phyloP scores from a whole-genome alignment of 2,888 invertebrate genomes.

The Melanophora roralis region DNA sequence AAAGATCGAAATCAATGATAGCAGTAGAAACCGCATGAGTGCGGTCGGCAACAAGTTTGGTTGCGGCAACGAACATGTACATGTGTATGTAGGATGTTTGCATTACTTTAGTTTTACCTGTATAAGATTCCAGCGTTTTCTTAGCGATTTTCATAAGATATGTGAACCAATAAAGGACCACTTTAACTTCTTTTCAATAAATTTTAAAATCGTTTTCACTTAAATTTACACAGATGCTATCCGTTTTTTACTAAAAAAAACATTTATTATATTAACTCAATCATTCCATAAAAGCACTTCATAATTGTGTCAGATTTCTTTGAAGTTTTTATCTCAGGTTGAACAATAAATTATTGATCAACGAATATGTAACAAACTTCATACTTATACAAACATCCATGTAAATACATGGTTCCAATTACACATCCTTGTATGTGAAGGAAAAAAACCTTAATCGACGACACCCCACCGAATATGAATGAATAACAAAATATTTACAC shows the following conservation, averaged over 20 bases:
- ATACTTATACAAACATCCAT: neutral
- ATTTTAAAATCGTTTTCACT: too few species aligned
- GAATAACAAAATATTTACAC: constrained; percentile 44
- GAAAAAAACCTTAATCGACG: neutral
- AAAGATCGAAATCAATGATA: too few species aligned
- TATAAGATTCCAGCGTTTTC: too few species aligned
- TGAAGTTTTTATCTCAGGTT: neutral
- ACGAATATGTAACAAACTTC: neutral
- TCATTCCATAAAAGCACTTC: neutral
- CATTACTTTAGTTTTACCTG: too few species aligned
- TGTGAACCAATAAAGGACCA: too few species aligned
- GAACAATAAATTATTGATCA: constrained; percentile 28
- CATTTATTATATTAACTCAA: neutral
- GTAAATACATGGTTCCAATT: neutral
- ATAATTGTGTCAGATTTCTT: neutral
- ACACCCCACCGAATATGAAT: neutral
- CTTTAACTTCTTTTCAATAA: too few species aligned
- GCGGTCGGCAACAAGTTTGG: too few species aligned
- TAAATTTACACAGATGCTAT: neutral
- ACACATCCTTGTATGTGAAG: neutral
- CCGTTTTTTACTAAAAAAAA: neutral
- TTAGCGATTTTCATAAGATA: too few species aligned
- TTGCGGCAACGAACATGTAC: too few species aligned
- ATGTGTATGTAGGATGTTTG: too few species aligned
- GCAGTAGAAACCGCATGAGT: too few species aligned